Conservation (phyloP, 2,888 invertebrate genomes). For the Chaitophorus viminalis region DNA sequence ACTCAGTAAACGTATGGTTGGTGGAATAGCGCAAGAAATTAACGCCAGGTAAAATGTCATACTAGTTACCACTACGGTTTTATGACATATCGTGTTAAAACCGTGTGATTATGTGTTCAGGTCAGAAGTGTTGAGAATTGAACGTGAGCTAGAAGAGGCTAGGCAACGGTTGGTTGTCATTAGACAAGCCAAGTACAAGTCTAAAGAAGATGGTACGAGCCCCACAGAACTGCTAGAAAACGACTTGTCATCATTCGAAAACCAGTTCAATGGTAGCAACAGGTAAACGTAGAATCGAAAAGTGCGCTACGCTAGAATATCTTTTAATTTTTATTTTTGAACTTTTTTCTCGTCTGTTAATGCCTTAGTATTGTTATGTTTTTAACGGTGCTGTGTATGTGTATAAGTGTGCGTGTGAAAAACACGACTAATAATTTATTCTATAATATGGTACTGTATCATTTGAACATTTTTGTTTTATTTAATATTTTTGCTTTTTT, state of each 20-base stretch:
- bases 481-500: not conserved
- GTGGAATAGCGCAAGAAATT: conserved; percentile 94
- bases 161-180: conserved; percentile 89
- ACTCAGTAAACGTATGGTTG: conserved; percentile 92
- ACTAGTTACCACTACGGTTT: conserved; percentile 64
- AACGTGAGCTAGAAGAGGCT: conserved; percentile 92
- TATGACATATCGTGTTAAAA: not conserved
- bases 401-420: not conserved
- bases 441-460: not conserved
- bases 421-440: not conserved
- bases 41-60: conserved; percentile 75
- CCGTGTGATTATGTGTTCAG: conserved; percentile 66
- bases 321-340: not conserved
- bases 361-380: not conserved
- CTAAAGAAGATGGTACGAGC: conserved; percentile 71
- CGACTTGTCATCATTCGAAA: conserved; percentile 43
- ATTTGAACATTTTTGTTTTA: not conserved
- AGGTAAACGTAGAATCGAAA: not conserved
- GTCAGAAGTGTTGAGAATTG: conserved; percentile 91
- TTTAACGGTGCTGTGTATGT: not conserved
- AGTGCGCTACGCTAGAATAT: not conserved
- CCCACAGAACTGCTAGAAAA: conserved; percentile 45
- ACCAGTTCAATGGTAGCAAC: conserved; percentile 46
- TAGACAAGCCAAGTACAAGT: conserved; percentile 90
- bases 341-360: not conserved